A percentile compares a stretch with the other conserved stretches of the same genome.
Evolutionary conservation across 2,113 vertebrate species (phyloP).

Genomic region (Poecile atricapillus): DNA sequence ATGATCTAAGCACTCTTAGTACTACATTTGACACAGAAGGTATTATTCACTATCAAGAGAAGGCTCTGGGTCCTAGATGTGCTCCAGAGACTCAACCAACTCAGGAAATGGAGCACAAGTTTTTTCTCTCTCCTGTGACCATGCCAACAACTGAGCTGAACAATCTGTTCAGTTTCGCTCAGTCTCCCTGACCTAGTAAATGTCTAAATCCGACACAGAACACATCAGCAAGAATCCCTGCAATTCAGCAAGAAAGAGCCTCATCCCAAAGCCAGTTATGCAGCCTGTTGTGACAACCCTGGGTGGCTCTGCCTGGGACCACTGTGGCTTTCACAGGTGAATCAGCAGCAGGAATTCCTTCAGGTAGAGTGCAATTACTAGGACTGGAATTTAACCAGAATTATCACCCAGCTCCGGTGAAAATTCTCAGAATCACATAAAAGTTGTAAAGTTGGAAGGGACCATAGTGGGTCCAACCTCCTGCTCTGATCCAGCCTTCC

Average conservation of each 20-base stretch:
- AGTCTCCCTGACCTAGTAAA: neutral
- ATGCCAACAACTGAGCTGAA: neutral
- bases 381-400: neutral
- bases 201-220: neutral
- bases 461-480: neutral
- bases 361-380: neutral
- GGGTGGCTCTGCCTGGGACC: neutral
- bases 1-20: neutral
- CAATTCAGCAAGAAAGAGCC: neutral
- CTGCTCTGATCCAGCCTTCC: neutral
- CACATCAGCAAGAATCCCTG: neutral
- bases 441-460: neutral
- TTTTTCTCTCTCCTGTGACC: neutral
- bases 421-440: neutral
- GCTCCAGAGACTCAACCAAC: neutral
- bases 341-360: neutral
- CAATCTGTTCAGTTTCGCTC: neutral
- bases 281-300: neutral
- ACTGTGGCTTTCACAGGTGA: neutral
- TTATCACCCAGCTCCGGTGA: neutral
- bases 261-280: neutral
- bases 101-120: neutral
- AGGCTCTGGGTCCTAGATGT: neutral
- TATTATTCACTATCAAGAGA: neutral
- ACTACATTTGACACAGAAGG: neutral